These are phyloP conservation scores for Autographa pulchrina DNA, from an alignment of 2,888 invertebrate species.

Conservation along the genomic window DNA sequence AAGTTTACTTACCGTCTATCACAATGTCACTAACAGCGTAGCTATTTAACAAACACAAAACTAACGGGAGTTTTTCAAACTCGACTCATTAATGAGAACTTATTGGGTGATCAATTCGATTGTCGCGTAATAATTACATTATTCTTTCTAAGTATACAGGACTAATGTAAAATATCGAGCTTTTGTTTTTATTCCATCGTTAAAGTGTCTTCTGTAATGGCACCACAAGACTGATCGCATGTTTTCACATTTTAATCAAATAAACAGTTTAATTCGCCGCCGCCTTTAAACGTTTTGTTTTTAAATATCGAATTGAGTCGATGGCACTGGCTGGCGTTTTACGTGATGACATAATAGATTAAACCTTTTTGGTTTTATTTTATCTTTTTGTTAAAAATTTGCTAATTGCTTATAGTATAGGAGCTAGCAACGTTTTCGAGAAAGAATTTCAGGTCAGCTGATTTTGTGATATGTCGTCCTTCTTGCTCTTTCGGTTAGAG, in stretches of 20 bases:
- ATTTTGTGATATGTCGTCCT: no score
- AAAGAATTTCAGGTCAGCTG: no score
- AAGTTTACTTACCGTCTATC: background rate
- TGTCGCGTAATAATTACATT: constrained; percentile 64
- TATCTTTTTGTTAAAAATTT: no score
- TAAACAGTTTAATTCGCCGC: constrained; percentile 42
- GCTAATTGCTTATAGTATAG: no score
- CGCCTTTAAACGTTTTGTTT: constrained; percentile 17
- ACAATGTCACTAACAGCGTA: no score
- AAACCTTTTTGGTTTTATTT: background rate
- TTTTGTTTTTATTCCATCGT: constrained; percentile 50
- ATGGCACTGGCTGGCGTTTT: constrained; percentile 10
- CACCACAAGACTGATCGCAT: constrained; percentile 36
- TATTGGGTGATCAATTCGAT: constrained; percentile 63
- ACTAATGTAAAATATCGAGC: constrained; percentile 40
- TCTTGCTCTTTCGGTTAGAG: no score
- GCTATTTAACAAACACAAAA: background rate
- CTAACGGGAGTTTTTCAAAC: constrained; percentile 26
- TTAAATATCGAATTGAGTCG: constrained; percentile 22
- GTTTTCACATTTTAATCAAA: constrained; percentile 51
- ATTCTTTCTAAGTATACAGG: constrained; percentile 61
- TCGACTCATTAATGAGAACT: constrained; percentile 56
- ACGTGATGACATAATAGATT: constrained; percentile 7
- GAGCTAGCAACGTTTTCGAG: no score
- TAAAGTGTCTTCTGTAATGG: constrained; percentile 50